phyloP scores from a whole-genome alignment of 2,113 vertebrate species.

The Thamnophis sirtalis region DNA sequence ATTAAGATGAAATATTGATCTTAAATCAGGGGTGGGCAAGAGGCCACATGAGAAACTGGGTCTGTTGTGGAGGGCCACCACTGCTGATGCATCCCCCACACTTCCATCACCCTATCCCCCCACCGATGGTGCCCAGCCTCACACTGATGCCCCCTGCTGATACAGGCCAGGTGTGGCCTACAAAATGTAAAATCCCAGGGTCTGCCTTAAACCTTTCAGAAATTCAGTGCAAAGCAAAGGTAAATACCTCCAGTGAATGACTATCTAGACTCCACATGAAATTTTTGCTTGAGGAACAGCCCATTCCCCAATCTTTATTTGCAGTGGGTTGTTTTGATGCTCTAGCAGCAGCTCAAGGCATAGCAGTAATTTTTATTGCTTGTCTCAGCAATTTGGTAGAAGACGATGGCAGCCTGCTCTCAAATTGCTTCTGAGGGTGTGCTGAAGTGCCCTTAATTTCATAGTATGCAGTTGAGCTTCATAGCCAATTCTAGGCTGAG shows the following conservation, averaged over 20 bases:
- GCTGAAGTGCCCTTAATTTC: slow-evolving; percentile 4
- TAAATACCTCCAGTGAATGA: neutral
- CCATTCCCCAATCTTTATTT: neutral
- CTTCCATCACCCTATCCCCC: neutral
- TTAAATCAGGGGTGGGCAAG: neutral
- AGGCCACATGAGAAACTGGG: neutral
- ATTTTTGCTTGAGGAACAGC: neutral
- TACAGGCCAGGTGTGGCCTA: neutral
- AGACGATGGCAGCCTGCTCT: neutral
- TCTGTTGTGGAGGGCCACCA: neutral
- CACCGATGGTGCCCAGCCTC: neutral
- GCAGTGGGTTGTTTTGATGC: neutral
- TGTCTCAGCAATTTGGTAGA: neutral
- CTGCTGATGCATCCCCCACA: neutral
- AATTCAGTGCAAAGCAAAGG: neutral
- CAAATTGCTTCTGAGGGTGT: neutral
- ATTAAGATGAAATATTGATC: neutral
- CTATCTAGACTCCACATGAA: neutral
- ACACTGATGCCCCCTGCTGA: neutral
- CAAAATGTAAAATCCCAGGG: neutral
- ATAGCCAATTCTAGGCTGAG: neutral
- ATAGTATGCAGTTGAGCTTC: slow-evolving; percentile 2
- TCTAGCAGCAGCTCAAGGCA: neutral
- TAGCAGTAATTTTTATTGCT: neutral
- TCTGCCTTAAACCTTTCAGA: neutral